phyloP scores from a whole-genome alignment of 2,797 vertebrate genomes.

The Chrosomus eos region DNA sequence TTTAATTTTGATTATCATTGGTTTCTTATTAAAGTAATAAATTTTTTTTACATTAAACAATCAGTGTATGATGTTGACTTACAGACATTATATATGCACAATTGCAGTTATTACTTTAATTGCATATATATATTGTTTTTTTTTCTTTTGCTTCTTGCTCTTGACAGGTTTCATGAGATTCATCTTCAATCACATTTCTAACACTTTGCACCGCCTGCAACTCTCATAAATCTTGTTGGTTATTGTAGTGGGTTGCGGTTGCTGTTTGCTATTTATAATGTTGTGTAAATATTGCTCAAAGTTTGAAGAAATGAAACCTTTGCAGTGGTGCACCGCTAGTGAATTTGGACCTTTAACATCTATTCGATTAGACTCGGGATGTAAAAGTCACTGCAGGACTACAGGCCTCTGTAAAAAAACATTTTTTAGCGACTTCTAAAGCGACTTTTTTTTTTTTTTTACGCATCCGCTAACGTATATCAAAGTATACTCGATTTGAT shows the following conservation, averaged over 20 bases:
- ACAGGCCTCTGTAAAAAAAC: not conserved
- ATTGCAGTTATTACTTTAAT: not conserved
- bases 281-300: slow-evolving; percentile 41
- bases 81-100: too few relatives aligned
- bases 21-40: too few relatives aligned
- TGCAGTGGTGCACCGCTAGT: slow-evolving; percentile 78
- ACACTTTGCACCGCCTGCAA: not conserved
- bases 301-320: slow-evolving; percentile 65
- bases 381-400: not conserved
- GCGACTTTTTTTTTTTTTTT: not conserved
- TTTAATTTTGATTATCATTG: too few relatives aligned
- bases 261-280: slow-evolving; percentile 17
- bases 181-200: not conserved
- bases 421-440: slow-evolving; percentile 1
- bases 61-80: too few relatives aligned
- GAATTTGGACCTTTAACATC: slow-evolving; percentile 62
- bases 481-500: not conserved
- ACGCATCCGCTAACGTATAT: not conserved
- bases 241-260: slow-evolving; percentile 42
- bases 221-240: slow-evolving; percentile 1
- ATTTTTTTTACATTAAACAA: too few relatives aligned
- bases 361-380: not conserved
- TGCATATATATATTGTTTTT: not conserved
- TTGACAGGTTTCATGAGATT: not conserved
- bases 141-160: not conserved